Base-by-base conservation (phyloP, 2,113 vertebrate species). In the Cygnus atratus region DNA sequence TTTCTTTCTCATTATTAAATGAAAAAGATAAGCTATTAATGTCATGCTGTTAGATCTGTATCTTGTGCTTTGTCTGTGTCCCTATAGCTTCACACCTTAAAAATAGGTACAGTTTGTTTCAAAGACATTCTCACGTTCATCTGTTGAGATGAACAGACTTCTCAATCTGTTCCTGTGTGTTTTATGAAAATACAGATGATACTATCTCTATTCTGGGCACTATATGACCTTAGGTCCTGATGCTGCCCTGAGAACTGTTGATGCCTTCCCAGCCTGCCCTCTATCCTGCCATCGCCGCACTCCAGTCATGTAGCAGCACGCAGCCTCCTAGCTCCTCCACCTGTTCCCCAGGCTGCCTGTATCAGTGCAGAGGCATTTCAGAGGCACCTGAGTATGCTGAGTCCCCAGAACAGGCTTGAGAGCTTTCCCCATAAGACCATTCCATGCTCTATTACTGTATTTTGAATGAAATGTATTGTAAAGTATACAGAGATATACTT, bases 401-500 rank as follows among this genome's bases (percentile, higher is more conserved):
- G 41, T 21, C 18, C 63, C 44, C 20, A 58, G 26, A 46, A 76
- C 29, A 44, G 29, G 29, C 62, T 67, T 33, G n/a, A 54, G 52
- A 44, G 52, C 57, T 90, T 92, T 71, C 19, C 20, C 26, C 5
- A 0, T 13, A 57, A 74, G 31, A 35, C 9, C 4, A 4, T 66
- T 71, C 6, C 8, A 5, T 1, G 1, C 46, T 67, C 37, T 66
- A 41, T 52, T 91, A 28, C 62, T 90, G 66, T 75, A 65, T 90
- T 94, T 91, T 63, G 72, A 91, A 71, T 43, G 81, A 93, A 94
- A 96, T 81, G 46, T 65, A 48, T 74, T 92, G 8, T 84, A 44
- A 95, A 88, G 70, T 58, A 52, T 91, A 75, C 18, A 76, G 73
- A 62, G 21, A 63, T 89, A 65, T 84, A 50, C 37, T 22, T 63